Conservation (phyloP, 1,140 invertebrate species). For the Pseudomyrmex cubaensis region DNA sequence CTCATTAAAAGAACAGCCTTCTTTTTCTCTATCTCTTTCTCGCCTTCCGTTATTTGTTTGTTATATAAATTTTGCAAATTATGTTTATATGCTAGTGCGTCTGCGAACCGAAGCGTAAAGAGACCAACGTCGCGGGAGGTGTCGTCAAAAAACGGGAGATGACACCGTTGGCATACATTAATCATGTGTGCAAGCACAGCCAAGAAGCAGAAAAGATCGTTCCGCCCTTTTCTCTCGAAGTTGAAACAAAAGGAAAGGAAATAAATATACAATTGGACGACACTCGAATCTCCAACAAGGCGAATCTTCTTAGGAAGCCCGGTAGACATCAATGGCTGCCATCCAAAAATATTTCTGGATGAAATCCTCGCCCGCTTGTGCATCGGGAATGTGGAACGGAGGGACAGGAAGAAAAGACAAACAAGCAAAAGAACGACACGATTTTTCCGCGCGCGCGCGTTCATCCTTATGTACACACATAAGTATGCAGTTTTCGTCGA, state of each 20-base stretch:
- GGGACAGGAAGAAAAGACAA: slow-evolving; percentile 61
- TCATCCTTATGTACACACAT: slow-evolving; percentile 63
- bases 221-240: slow-evolving; percentile 24
- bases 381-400: slow-evolving; percentile 39
- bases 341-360: slow-evolving; percentile 71
- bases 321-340: slow-evolving; percentile 63
- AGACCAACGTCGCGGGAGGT: slow-evolving; percentile 10
- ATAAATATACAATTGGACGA: slow-evolving; percentile 68
- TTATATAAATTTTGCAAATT: slow-evolving; percentile 21
- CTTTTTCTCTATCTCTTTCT: too few relatives aligned
- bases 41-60: background rate
- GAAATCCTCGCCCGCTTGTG: slow-evolving; percentile 41
- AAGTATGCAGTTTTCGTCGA: slow-evolving; percentile 69
- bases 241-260: slow-evolving; percentile 58
- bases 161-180: slow-evolving; percentile 59
- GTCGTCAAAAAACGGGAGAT: slow-evolving; percentile 33
- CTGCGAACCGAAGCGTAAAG: slow-evolving; percentile 25
- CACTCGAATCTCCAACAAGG: slow-evolving; percentile 44
- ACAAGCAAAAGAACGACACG: slow-evolving; percentile 62
- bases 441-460: slow-evolving; percentile 30
- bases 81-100: background rate
- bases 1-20: background rate
- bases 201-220: slow-evolving; percentile 22
- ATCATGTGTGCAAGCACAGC: slow-evolving; percentile 46
- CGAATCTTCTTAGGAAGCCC: slow-evolving; percentile 22